Conservation (phyloP, 1,140 invertebrate species). For the Cylas formicarius region DNA sequence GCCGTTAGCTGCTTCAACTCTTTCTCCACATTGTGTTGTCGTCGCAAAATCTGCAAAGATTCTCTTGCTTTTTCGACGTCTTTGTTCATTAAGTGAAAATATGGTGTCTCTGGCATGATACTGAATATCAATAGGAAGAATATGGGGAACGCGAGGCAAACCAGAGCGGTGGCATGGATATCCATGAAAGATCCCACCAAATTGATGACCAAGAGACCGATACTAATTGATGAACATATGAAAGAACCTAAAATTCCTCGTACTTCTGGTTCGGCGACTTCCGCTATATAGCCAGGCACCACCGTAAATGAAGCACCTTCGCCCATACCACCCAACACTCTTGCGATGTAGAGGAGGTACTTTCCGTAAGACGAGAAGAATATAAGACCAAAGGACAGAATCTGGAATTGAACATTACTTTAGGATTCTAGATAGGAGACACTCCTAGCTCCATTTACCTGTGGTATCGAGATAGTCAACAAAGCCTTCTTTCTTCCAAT, state of each 20-base stretch:
- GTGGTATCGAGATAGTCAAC: slow-evolving; percentile 44
- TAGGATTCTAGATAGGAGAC: not conserved
- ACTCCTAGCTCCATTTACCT: slow-evolving; percentile 1
- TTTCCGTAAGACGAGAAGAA: slow-evolving; percentile 37
- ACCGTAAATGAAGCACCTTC: slow-evolving; percentile 49
- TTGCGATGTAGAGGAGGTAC: slow-evolving; percentile 41
- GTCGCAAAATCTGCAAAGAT: slow-evolving; percentile 69
- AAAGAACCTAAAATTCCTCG: slow-evolving; percentile 52
- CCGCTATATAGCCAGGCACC: slow-evolving; percentile 47
- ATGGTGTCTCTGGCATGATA: slow-evolving; percentile 82
- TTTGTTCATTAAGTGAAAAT: slow-evolving; percentile 72
- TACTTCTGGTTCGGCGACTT: slow-evolving; percentile 48
- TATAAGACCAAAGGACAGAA: slow-evolving; percentile 47
- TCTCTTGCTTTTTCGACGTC: slow-evolving; percentile 62
- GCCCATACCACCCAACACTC: slow-evolving; percentile 49
- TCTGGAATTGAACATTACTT: slow-evolving; percentile 6
- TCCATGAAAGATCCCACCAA: slow-evolving; percentile 46
- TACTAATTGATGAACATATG: slow-evolving; percentile 43
- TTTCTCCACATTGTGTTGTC: slow-evolving; percentile 64
- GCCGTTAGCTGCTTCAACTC: slow-evolving; percentile 67
- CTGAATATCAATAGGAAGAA: slow-evolving; percentile 45
- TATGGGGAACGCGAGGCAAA: slow-evolving; percentile 45
- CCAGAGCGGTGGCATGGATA: slow-evolving; percentile 45
- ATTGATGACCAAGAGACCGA: slow-evolving; percentile 45
- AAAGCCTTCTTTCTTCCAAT: slow-evolving; percentile 54